Percentiles rank a stretch among this genome's conserved stretches.
These are phyloP conservation scores for Drosophila ogumai DNA, from an alignment of 1,140 invertebrate species.

Conservation along the genomic window DNA sequence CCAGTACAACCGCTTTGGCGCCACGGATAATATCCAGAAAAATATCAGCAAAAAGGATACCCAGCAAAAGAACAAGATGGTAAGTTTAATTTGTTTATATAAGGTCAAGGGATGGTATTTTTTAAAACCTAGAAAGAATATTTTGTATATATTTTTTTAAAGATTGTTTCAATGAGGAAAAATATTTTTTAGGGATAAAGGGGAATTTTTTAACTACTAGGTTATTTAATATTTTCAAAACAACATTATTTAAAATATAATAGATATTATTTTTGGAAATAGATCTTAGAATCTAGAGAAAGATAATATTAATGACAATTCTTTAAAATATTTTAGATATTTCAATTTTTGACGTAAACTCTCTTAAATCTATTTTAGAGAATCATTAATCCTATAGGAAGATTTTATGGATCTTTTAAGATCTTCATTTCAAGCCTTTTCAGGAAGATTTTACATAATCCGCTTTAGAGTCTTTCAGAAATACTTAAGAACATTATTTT, in stretches of 20 bases:
- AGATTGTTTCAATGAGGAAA: too few relatives aligned
- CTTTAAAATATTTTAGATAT: too few relatives aligned
- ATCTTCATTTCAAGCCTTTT: not conserved
- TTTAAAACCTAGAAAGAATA: not conserved
- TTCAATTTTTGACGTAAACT: too few relatives aligned
- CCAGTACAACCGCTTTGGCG: conserved; percentile 80
- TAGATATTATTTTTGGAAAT: too few relatives aligned
- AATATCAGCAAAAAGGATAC: conserved; percentile 70
- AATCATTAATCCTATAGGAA: not conserved
- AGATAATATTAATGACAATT: too few relatives aligned
- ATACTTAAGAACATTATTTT: not conserved
- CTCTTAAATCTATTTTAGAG: not conserved
- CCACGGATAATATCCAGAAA: conserved; percentile 64
- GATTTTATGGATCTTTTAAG: not conserved
- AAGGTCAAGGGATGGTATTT: too few relatives aligned
- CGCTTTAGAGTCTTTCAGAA: not conserved
- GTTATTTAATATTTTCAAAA: too few relatives aligned
- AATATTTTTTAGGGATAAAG: too few relatives aligned
- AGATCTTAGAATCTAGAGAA: too few relatives aligned
- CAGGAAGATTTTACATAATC: not conserved
- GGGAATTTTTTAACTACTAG: too few relatives aligned
- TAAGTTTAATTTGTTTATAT: conserved; percentile 27
- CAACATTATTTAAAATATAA: too few relatives aligned
- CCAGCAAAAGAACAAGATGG: conserved; percentile 65
- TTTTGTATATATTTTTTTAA: too few relatives aligned